A percentile compares a stretch with the other conserved stretches of the same genome.
Conservation (phyloP, 2,888 invertebrate species). For the Aleiodes testaceus region DNA sequence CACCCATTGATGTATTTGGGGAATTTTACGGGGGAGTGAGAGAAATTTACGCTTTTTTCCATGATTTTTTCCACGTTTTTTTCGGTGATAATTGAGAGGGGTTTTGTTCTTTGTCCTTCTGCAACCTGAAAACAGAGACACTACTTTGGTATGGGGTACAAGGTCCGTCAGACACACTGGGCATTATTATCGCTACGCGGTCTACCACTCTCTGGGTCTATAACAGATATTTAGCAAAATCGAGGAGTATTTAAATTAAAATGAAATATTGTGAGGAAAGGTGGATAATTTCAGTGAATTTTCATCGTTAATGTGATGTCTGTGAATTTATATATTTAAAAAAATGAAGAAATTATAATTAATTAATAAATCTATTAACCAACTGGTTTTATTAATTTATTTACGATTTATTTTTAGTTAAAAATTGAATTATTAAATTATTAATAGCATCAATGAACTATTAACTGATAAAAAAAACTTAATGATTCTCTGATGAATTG, state of each 20-base stretch:
- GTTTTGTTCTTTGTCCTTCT: conserved; percentile 40
- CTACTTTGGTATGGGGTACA: conserved; percentile 37
- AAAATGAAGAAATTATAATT: too few species aligned
- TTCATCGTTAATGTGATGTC: neutral
- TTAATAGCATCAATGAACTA: too few species aligned
- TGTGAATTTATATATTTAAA: neutral
- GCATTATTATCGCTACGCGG: conserved; percentile 35
- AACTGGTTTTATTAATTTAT: too few species aligned
- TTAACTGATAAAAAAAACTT: too few species aligned
- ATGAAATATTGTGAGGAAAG: neutral
- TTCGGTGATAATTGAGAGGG: neutral
- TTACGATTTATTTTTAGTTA: too few species aligned
- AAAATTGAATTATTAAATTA: too few species aligned
- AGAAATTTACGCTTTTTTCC: conserved; percentile 24
- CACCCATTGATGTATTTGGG: neutral
- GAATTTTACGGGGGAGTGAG: conserved; percentile 19
- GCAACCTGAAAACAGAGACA: conserved; percentile 6
- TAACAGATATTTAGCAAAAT: conserved; percentile 17
- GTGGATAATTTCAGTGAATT: neutral
- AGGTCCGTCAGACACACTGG: conserved; percentile 30
- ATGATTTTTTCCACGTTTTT: neutral
- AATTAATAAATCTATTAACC: too few species aligned
- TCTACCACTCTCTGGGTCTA: conserved; percentile 25
- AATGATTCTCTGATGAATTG: too few species aligned
- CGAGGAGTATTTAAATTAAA: conserved; percentile 5